Conservation (phyloP, 2,888 invertebrate genomes). For the Gryllus longicercus region DNA sequence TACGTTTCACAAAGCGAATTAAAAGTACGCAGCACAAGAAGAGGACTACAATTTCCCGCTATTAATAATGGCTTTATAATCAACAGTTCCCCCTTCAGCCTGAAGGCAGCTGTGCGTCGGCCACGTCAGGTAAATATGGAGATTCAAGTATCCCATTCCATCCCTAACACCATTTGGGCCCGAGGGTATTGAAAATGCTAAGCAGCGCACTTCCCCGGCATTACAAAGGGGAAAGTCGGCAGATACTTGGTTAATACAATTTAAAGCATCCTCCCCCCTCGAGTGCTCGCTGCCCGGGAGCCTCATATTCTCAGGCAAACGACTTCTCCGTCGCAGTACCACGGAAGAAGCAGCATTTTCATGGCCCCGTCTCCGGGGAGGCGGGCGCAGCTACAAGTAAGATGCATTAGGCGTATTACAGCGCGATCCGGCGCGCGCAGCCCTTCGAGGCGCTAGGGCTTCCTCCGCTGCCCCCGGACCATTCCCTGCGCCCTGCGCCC, state of each 20-base stretch:
- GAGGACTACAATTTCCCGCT: too few species aligned
- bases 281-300: neutral
- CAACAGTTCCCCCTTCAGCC: too few species aligned
- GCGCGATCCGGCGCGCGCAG: too few species aligned
- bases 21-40: too few species aligned
- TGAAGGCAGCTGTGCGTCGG: too few species aligned
- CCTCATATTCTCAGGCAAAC: neutral
- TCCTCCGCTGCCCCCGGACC: too few species aligned
- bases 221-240: neutral
- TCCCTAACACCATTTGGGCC: slow-evolving; percentile 4
- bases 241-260: slow-evolving; percentile 17
- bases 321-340: neutral
- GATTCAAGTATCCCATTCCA: neutral
- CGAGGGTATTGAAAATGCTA: slow-evolving; percentile 3
- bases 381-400: neutral
- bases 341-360: neutral
- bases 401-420: neutral
- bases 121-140: neutral
- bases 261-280: neutral
- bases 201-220: neutral
- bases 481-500: too few species aligned
- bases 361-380: neutral
- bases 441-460: too few species aligned
- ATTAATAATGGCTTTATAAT: too few species aligned
- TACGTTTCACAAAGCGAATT: too few species aligned